Percentiles rank a stretch among this genome's conserved stretches.
phyloP scores from a whole-genome alignment of 1,140 invertebrate species.

The Neodiprion fabricii region DNA sequence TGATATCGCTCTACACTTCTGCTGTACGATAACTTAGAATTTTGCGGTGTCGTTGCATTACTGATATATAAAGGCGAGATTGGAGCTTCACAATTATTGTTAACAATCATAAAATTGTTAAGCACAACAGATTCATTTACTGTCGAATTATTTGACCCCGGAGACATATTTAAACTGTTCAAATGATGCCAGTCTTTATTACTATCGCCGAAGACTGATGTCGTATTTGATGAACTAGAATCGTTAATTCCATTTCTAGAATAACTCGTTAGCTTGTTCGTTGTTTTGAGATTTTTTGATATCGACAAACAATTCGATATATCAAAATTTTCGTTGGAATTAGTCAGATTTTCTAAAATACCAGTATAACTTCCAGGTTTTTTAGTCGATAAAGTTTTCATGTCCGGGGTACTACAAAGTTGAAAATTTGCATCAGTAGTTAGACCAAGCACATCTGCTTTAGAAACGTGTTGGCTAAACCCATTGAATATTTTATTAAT shows the following conservation, averaged over 20 bases:
- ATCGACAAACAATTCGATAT: not conserved
- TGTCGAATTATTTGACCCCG: conserved; percentile 23
- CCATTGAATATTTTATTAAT: not conserved
- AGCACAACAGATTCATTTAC: conserved; percentile 11
- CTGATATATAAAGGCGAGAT: conserved; percentile 33
- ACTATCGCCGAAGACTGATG: conserved; percentile 15
- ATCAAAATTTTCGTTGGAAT: not conserved
- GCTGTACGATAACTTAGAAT: conserved; percentile 23
- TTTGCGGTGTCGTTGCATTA: conserved; percentile 28
- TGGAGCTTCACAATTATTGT: conserved; percentile 29
- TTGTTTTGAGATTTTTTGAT: not conserved
- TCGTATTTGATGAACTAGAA: not conserved
- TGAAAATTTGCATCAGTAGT: not conserved
- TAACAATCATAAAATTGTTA: conserved; percentile 18
- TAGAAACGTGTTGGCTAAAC: too few species aligned
- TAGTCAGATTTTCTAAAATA: not conserved
- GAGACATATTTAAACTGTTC: conserved; percentile 27
- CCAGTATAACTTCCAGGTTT: not conserved
- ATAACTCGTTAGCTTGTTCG: not conserved
- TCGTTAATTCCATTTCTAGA: not conserved
- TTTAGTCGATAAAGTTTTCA: not conserved
- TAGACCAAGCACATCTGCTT: too few species aligned
- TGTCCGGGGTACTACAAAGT: not conserved
- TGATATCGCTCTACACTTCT: conserved; percentile 18
- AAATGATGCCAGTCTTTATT: conserved; percentile 13